phyloP scores from a whole-genome alignment of 2,113 vertebrate species.

The Anser cygnoides region DNA sequence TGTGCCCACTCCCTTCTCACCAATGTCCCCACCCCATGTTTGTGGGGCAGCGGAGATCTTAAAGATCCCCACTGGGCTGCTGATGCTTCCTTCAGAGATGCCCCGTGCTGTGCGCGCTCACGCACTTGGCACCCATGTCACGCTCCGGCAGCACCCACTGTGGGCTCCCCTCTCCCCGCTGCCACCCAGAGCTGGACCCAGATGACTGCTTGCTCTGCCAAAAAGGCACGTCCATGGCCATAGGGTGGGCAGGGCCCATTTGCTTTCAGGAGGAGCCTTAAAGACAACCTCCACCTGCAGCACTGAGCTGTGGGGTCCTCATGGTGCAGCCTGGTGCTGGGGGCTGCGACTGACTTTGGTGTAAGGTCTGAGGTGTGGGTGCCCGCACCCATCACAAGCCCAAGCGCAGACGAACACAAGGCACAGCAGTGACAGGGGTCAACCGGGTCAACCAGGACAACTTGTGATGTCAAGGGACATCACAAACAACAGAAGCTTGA shows the following conservation, averaged over 20 bases:
- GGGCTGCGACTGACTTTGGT: background rate
- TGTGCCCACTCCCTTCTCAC: background rate
- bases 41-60: background rate
- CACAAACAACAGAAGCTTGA: background rate
- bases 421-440: background rate
- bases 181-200: background rate
- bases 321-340: background rate
- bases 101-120: accelerated
- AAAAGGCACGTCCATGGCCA: no score
- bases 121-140: accelerated
- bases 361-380: accelerated
- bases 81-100: background rate
- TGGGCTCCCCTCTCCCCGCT: background rate
- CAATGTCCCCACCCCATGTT: background rate
- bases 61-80: background rate
- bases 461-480: background rate
- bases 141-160: background rate
- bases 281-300: background rate
- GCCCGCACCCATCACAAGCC: background rate
- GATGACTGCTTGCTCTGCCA: accelerated
- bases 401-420: background rate
- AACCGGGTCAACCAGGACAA: background rate
- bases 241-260: accelerated
- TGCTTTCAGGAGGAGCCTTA: background rate
- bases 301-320: background rate